Evolutionary conservation across 2,113 vertebrate genomes (phyloP).

Genomic region (Rostratula benghalensis): DNA sequence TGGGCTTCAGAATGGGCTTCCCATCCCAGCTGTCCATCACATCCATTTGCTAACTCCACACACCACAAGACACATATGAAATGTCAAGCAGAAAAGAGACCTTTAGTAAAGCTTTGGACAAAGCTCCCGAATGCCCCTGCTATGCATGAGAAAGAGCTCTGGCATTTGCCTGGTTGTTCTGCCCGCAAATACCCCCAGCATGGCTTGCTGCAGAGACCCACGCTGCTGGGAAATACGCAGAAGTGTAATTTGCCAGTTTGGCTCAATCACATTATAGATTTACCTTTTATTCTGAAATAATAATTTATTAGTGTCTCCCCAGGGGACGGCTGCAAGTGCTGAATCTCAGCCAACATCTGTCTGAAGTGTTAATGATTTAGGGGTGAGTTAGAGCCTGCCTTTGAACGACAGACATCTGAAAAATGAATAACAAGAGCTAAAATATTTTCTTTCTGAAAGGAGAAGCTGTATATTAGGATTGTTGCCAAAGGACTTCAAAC

Average conservation of each 20-base stretch:
- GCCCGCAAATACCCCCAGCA: not conserved
- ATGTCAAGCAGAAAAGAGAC: not conserved
- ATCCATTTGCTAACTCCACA: not conserved
- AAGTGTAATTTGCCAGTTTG: not conserved
- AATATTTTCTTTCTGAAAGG: not conserved
- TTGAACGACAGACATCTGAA: not conserved
- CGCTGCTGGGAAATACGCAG: not conserved
- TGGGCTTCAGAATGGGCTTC: not conserved
- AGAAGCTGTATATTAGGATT: not conserved
- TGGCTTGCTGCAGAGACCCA: not conserved
- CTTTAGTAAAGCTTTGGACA: not conserved
- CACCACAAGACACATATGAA: not conserved
- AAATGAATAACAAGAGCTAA: not conserved
- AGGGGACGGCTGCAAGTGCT: not conserved
- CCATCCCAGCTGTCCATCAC: fast-evolving
- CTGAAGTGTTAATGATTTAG: not conserved
- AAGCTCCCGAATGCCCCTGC: fast-evolving
- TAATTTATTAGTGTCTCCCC: not conserved
- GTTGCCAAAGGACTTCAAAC: not conserved
- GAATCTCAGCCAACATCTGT: not conserved
- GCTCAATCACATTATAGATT: not conserved
- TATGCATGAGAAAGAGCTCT: fast-evolving
- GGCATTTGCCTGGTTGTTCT: not conserved
- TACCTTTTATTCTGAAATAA: not conserved
- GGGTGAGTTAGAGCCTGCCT: not conserved